phyloP scores from a whole-genome alignment of 2,797 vertebrate genomes.

The Anisognathus igniventris region DNA sequence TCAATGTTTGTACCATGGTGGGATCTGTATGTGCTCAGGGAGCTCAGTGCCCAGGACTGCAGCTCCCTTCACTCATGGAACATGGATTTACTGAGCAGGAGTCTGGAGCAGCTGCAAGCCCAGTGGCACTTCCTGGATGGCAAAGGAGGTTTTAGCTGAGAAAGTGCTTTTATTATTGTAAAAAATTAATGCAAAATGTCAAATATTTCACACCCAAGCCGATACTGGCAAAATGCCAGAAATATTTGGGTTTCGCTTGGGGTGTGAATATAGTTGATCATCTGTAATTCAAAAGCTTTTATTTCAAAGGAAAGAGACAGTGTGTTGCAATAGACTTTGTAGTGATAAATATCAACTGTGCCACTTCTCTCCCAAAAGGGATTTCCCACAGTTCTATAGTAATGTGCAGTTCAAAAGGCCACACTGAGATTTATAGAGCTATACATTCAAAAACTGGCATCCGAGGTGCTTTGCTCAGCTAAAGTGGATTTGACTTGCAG shows the following conservation, averaged over 20 bases:
- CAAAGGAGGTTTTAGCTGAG: constrained; percentile 34
- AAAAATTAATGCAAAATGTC: constrained; percentile 57
- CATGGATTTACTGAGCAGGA: not conserved
- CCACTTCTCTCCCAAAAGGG: constrained; percentile 60
- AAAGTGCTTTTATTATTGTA: constrained; percentile 27
- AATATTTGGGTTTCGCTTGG: constrained; percentile 53
- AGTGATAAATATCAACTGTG: constrained; percentile 59
- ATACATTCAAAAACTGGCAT: constrained; percentile 12
- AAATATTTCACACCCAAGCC: constrained; percentile 51
- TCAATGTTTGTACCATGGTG: not conserved
- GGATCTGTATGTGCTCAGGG: not conserved
- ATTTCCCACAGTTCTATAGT: constrained; percentile 61
- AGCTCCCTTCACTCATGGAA: not conserved
- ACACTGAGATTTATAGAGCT: constrained; percentile 40
- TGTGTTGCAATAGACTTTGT: constrained; percentile 58
- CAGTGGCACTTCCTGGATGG: not conserved
- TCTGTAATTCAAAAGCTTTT: constrained; percentile 59
- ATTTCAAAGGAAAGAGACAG: constrained; percentile 49
- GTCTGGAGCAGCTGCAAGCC: not conserved
- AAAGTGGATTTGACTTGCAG: not conserved
- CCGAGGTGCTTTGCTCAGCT: not conserved
- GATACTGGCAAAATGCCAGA: constrained; percentile 56
- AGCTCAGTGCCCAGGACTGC: not conserved
- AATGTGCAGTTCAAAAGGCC: constrained; percentile 58
- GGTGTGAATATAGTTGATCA: constrained; percentile 58